Evolutionary conservation across 1,140 invertebrate species (phyloP).

Genomic region (Cephus cinctus): DNA sequence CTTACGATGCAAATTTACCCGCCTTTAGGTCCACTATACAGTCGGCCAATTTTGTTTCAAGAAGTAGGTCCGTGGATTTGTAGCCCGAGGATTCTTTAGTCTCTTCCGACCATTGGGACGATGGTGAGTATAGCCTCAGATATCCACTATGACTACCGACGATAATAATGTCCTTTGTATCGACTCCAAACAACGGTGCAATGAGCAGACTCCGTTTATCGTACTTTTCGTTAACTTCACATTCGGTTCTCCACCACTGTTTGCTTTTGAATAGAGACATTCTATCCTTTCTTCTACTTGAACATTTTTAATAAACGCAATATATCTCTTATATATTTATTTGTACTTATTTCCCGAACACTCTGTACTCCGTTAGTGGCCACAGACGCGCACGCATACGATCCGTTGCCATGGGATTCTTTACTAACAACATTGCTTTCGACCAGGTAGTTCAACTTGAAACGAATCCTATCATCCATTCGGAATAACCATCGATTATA

Average conservation of each 20-base stretch:
- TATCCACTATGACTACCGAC: conserved; percentile 70
- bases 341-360: no score
- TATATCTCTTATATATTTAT: no score
- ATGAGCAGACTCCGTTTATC: conserved; percentile 63
- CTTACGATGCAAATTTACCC: conserved; percentile 75
- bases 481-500: no score
- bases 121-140: conserved; percentile 68
- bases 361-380: no score
- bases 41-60: conserved; percentile 66
- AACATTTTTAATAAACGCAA: no score
- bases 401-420: no score
- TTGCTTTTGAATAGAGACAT: conserved; percentile 82
- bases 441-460: no score
- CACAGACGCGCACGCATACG: no score
- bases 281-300: no score
- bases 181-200: conserved; percentile 64
- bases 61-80: conserved; percentile 66
- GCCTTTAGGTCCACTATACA: conserved; percentile 72
- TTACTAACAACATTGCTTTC: no score
- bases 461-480: no score
- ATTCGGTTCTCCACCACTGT: conserved; percentile 73
- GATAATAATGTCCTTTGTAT: conserved; percentile 64
- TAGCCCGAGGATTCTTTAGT: conserved; percentile 52
- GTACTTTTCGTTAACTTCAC: conserved; percentile 65
- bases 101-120: conserved; percentile 51